A percentile compares a stretch with the other conserved stretches of the same genome.
Conservation (phyloP, 2,113 vertebrate genomes). For the Motacilla alba region DNA sequence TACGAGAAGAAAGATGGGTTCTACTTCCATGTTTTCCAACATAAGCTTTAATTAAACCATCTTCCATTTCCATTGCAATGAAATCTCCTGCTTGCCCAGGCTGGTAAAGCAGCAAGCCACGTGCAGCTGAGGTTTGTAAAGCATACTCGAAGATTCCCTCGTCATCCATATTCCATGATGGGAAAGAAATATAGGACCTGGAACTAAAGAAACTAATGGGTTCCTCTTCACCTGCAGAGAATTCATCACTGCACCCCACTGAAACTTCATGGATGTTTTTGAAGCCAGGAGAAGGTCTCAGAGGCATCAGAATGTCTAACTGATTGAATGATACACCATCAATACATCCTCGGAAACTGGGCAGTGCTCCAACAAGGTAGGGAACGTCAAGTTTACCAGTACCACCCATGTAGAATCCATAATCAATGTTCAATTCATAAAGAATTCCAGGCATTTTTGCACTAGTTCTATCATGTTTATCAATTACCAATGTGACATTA, state of each 20-base stretch:
- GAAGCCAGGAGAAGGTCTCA: slow-evolving; percentile 82
- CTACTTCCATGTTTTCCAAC: slow-evolving; percentile 71
- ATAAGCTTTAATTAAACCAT: slow-evolving; percentile 77
- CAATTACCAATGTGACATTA: slow-evolving; percentile 75
- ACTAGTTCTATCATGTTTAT: slow-evolving; percentile 75
- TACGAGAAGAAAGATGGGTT: slow-evolving; percentile 74
- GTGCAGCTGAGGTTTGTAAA: slow-evolving; percentile 77
- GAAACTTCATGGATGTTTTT: slow-evolving; percentile 87
- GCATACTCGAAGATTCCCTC: slow-evolving; percentile 75
- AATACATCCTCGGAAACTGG: slow-evolving; percentile 83
- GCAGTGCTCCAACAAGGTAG: slow-evolving; percentile 68
- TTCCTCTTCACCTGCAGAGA: slow-evolving; percentile 84
- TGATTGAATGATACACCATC: slow-evolving; percentile 84
- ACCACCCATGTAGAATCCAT: slow-evolving; percentile 82
- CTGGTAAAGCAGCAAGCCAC: slow-evolving; percentile 84
- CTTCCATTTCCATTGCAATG: slow-evolving; percentile 84
- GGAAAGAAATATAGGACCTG: slow-evolving; percentile 82
- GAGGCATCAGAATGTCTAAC: slow-evolving; percentile 79
- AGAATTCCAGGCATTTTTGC: slow-evolving; percentile 60
- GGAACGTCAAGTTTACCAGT: slow-evolving; percentile 71
- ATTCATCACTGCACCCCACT: slow-evolving; percentile 86
- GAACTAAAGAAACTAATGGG: slow-evolving; percentile 92
- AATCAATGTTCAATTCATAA: slow-evolving; percentile 71
- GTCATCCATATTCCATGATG: slow-evolving; percentile 68
- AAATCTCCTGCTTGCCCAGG: slow-evolving; percentile 80